Evolutionary conservation across 2,113 vertebrate species (phyloP), one percentile per base, ranked within the genome.

Genomic region (Microtus pennsylvanicus): DNA sequence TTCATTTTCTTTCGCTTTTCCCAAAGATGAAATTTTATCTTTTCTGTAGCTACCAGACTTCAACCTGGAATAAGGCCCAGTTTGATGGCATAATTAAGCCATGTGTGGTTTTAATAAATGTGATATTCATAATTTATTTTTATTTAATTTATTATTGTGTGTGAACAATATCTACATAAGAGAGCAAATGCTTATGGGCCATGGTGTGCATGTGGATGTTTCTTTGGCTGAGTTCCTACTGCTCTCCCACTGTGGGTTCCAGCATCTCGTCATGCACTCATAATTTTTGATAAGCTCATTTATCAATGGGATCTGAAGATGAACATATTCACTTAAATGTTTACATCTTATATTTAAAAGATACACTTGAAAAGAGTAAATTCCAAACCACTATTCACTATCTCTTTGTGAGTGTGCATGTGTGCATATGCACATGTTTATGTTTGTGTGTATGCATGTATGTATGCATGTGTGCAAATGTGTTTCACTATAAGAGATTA

Each of bases 1-100:
- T 61, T 78, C 8, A 35, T 13, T 81, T 76, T 86, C 28, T 47
- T 77, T 52, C 90, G 74, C 22, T 35, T 63, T 87, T 89, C 47
- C 78, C 50, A 78, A 95, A 92, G 86, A 69, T 50, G 26, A 69
- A 47, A 33, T 74, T 91, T 91, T 86, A 75, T 86, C 80, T 82
- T 24, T 76, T 58, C 19, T 76, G 3, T 12, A 70, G 19, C 55
- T 85, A 47, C 10, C 78, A 86, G 12, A 65, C 7, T n/a, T 76
- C 52, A 30, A n/a, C 22, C 11, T 77, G 10, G n/a, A n/a, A 87
- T 86, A 86, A n/a, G 1, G 16, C 87, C 28, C 22, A 65, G 47
- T 26, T 77, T 47, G 24, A 47, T 86, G 61, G 61, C 7, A 91
- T n/a, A 65, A 24, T 75, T 78, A 93, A 91, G 38, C 6, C 30